These are phyloP conservation scores for Apogon hyalosoma DNA, from an alignment of 2,797 vertebrate species.

Conservation along the genomic window DNA sequence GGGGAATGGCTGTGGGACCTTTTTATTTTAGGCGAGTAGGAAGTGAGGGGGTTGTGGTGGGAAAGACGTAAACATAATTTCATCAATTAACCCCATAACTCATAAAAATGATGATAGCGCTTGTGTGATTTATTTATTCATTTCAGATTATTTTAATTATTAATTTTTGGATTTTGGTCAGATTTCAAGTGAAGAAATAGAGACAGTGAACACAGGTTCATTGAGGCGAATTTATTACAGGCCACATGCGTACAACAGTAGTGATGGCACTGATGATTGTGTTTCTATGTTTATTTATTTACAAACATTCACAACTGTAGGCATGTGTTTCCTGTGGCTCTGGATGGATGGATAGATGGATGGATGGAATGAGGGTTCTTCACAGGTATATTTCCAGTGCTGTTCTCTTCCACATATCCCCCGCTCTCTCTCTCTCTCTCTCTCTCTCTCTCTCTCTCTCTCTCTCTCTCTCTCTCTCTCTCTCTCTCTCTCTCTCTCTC, in stretches of 20 bases:
- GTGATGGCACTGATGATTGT: no score
- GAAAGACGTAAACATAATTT: slow-evolving; percentile 41
- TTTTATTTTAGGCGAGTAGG: slow-evolving; percentile 17
- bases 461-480: no score
- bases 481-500: no score
- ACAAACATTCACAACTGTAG: not conserved
- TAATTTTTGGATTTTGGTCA: not conserved
- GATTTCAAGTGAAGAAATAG: not conserved
- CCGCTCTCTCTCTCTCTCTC: no score
- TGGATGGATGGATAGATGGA: not conserved
- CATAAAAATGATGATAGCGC: slow-evolving; percentile 13
- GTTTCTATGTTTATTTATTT: not conserved
- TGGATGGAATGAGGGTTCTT: slow-evolving; percentile 25
- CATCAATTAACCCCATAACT: slow-evolving; percentile 48
- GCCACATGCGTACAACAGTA: not conserved
- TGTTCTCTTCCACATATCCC: slow-evolving; percentile 8
- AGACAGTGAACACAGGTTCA: slow-evolving; percentile 18
- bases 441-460: slow-evolving; percentile 6
- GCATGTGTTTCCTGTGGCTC: not conserved
- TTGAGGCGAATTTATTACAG: no score
- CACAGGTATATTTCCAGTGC: slow-evolving; percentile 44
- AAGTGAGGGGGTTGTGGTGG: not conserved
- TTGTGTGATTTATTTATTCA: slow-evolving; percentile 23
- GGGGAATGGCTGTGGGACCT: slow-evolving; percentile 6
- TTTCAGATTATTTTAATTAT: not conserved